Conservation (phyloP, 2,888 invertebrate genomes). For the Dione vanillae region DNA sequence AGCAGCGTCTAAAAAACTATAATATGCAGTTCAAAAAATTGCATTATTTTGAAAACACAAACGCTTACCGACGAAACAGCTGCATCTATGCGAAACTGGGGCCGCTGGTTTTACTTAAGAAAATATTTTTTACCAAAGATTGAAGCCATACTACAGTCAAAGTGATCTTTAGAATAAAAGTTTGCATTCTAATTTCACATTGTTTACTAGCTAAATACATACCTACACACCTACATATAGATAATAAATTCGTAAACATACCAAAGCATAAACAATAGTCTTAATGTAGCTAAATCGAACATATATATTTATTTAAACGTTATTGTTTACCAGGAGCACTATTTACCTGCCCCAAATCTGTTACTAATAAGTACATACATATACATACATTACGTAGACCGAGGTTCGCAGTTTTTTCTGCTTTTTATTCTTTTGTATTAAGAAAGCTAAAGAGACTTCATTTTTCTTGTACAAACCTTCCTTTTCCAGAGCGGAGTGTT, state of each 20-base stretch:
- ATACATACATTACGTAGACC: conserved; percentile 21
- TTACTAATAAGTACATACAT: conserved; percentile 8
- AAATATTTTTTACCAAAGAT: too few species aligned
- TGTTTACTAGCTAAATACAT: not conserved
- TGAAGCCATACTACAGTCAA: too few species aligned
- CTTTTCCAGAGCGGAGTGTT: too few species aligned
- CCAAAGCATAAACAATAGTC: conserved; percentile 2
- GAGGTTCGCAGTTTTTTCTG: conserved; percentile 35
- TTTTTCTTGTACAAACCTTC: not conserved
- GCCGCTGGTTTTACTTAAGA: too few species aligned
- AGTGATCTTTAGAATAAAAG: too few species aligned
- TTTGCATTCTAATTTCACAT: not conserved
- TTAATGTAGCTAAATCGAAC: conserved; percentile 21
- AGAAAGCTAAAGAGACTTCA: not conserved
- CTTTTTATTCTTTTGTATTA: conserved; percentile 32
- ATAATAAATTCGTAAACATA: not conserved
- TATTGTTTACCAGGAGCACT: conserved; percentile 18
- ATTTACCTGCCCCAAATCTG: conserved; percentile 34
- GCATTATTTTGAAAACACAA: too few species aligned
- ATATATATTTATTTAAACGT: conserved; percentile 28
- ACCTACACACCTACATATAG: not conserved
- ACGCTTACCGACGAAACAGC: too few species aligned
- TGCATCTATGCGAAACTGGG: too few species aligned
- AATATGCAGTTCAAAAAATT: too few species aligned
- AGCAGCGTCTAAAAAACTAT: too few species aligned